Evolutionary conservation across 2,888 invertebrate genomes (phyloP), one percentile per base, ranked within the genome.

Genomic region (Norana najaformis): DNA sequence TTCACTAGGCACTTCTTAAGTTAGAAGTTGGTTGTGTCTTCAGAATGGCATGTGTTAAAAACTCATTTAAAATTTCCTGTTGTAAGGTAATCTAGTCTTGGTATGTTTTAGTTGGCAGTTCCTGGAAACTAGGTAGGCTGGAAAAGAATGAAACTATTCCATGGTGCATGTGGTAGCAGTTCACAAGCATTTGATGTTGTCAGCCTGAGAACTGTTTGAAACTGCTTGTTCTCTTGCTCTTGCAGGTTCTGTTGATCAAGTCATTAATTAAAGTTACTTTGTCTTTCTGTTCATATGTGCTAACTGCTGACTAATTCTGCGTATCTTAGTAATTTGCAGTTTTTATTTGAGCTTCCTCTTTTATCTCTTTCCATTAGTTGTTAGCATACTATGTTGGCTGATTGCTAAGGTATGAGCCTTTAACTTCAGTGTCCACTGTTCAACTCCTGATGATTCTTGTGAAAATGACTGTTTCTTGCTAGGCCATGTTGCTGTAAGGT

Each of bases 121-220:
- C 85, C 85, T 85, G 85, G 85, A 85, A 85, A 37, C 37, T 85
- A 85, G 85, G 85, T 85, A 85, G 85, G 85, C 35, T 18, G 36
- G 37, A 36, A 85, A 85, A 23, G 23, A 36, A 23, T 37, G 23
- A n/a, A 85, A 85, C n/a, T 69, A n/a, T 69, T 69, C 47, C 13
- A 1, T n/a, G 8, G n/a, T 69, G 69, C n/a, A n/a, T 69, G 35
- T 23, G 36, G 36, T 85, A 37, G 34, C 37, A 85, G 37, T 23
- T 23, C 37, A 23, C 20, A 83, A 36, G 85, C 35, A 85, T 85
- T 83, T 36, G 85, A 85, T 36, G 37, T 85, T 85, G 85, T 85
- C 36, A 1, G 83, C 83, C 30, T 83, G 34, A 83, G 34, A 83
- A 36, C 35, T 85, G 85, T 35, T 85, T 85, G 35, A 37, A 85